Evolutionary conservation across 1,140 invertebrate species (phyloP), one percentile per base, ranked within the genome.

Genomic region (Drosophila aff.): DNA sequence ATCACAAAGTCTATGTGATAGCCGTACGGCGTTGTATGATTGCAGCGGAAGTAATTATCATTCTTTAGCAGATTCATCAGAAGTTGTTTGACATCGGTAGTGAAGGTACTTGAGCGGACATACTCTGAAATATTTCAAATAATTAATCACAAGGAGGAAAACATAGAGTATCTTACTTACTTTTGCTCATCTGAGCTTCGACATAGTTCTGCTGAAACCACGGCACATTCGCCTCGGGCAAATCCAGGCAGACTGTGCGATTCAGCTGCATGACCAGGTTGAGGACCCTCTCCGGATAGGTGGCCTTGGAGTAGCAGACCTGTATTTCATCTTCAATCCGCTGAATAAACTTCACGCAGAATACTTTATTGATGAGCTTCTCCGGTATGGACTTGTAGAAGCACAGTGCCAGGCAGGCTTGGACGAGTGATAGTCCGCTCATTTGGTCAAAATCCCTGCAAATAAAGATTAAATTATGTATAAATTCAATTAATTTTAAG

Each of bases 201-300:
- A 95, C 93, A 71, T 94, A 95, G 73, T 95, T 95, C 69, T 95
- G 93, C 90, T 96, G 95, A 80, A 96, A 95, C 95, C 95, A 96
- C 4, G 95, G 95, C 33, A 96, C 93, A 78, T 94, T 94, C 21
- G 93, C 90, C 82, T 95, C 94, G 0, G 95, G 95, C 79, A 95
- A 93, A 86, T 95, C 95, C 21, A 96, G 84, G 71, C 95, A 96
- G 11, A 95, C 95, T 7, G 94, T 93, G 60, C 95, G 92, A 91
- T 96, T 96, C 18, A 96, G 77, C 59, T 95, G 93, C 95, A 96
- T 95, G 16, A 95, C 93, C 40, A 82, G 79, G 52, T 93, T 86
- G 18, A 95, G 92, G 3, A 95, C 93, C 66, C 93, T 89, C 16
- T 92, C 76, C 2, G 94, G 94, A 93, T 95, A 95, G 10, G 89